phyloP scores from a whole-genome alignment of 2,113 vertebrate species.

The Micromys minutus region DNA sequence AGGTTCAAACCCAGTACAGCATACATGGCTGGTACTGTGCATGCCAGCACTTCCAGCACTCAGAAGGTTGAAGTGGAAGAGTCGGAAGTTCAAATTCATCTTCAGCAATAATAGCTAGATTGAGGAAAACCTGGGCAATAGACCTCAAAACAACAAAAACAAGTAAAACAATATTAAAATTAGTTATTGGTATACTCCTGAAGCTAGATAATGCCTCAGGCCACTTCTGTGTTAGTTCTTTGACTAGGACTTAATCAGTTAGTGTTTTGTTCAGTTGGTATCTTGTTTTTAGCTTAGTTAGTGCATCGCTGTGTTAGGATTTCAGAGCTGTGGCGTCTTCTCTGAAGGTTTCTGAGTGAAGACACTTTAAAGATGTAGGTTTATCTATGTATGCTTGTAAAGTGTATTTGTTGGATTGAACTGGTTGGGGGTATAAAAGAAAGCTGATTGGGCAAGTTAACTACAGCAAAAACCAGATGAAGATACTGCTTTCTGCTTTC shows the following conservation, averaged over 20 bases:
- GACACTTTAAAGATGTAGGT: neutral
- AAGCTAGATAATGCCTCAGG: neutral
- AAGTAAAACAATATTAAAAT: neutral
- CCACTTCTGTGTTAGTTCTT: neutral
- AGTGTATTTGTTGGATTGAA: slow-evolving; percentile 6
- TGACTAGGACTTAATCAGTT: neutral
- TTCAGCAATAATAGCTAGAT: neutral
- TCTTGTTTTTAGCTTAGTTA: neutral
- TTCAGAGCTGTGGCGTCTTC: neutral
- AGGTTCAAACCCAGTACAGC: neutral
- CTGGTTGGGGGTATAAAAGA: neutral
- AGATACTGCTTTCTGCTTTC: neutral
- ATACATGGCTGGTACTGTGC: neutral
- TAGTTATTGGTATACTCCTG: neutral
- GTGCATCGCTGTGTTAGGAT: no score
- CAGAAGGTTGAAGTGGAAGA: neutral
- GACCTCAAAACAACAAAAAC: neutral
- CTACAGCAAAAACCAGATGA: neutral
- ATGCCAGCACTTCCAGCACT: neutral
- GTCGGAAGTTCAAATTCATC: neutral
- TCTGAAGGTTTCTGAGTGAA: neutral
- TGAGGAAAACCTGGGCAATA: neutral
- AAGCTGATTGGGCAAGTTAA: neutral
- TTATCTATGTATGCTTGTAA: slow-evolving; percentile 13
- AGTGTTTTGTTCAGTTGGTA: neutral